Evolutionary conservation across 1,140 invertebrate species (phyloP).

Genomic region (Scaptomyza montana): DNA sequence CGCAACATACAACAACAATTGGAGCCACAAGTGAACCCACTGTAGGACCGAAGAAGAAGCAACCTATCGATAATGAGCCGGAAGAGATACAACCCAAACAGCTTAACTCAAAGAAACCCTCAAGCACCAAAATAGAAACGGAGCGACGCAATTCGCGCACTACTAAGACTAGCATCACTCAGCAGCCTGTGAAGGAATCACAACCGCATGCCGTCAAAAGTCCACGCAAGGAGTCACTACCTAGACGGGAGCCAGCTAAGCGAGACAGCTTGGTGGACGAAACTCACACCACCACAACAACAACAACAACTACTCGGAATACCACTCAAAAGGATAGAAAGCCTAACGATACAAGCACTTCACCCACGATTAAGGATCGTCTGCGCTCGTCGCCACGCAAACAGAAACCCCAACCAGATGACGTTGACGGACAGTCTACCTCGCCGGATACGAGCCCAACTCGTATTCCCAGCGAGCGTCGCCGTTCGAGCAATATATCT

Average conservation of each 20-base stretch:
- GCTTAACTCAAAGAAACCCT: constrained; percentile 23
- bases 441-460: constrained; percentile 72
- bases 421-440: constrained; percentile 62
- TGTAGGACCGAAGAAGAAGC: constrained; percentile 42
- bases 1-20: constrained; percentile 4
- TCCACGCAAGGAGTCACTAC: constrained; percentile 59
- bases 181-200: constrained; percentile 7
- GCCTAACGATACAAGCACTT: constrained; percentile 33
- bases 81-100: constrained; percentile 23
- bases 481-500: constrained; percentile 78
- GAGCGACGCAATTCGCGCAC: constrained; percentile 59
- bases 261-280: constrained; percentile 59
- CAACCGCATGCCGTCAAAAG: constrained; percentile 42
- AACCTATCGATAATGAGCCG: constrained; percentile 26
- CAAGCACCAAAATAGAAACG: constrained; percentile 38
- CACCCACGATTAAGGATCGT: constrained; percentile 66
- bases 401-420: constrained; percentile 54
- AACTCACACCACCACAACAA: constrained; percentile 44
- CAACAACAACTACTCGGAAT: constrained; percentile 27
- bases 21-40: not conserved
- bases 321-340: constrained; percentile 26
- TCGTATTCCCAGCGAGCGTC: constrained; percentile 65
- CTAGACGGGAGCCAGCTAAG: constrained; percentile 46
- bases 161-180: constrained; percentile 24
- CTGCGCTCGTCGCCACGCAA: constrained; percentile 72